Evolutionary conservation across 2,797 vertebrate species (phyloP), one percentile per base, ranked within the genome.

Genomic region (Heterohyrax brucei): DNA sequence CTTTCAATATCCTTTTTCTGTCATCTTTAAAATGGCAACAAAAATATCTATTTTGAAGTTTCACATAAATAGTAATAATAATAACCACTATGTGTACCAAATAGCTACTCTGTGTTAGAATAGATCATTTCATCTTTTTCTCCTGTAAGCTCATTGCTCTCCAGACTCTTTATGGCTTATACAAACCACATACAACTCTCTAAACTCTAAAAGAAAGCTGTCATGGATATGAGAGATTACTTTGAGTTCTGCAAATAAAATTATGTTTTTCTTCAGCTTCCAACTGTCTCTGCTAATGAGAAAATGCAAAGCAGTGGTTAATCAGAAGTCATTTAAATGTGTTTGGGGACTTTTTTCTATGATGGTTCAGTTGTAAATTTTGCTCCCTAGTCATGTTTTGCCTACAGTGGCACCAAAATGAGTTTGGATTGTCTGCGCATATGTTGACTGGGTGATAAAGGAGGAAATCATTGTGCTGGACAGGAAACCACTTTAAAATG

Each of bases 321-420:
- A 76, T 84, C 68, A 77, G 85, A 92, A 87, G 28, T 97, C 85
- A 87, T 79, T 76, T 78, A 70, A 44, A 62, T 16, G 7, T 94
- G 61, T 56, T 93, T 92, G 30, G 39, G 50, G 30, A 79, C 75
- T 50, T 89, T 59, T 44, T 75, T 92, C 26, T 83, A 30, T 87
- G 64, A 86, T 56, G 28, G 24, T 78, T 89, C 50, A 59, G 89
- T 44, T 82, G 44, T 76, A 89, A 76, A 89, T 64, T 87, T 95
- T 87, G 46, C 46, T 89, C 80, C 59, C 72, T 95, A 64, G 92
- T 84, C 89, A 50, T 76, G 70, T 89, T 91, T 96, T 89, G 48
- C 56, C 91, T 91, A 73, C 80, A 84, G 72, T 59, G 26, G 83
- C 75, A 96, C 13, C 18, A 85, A 89, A 94, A 89, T 86, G 90